These are phyloP conservation scores for Hetaerina americana DNA, from an alignment of 1,140 invertebrate species.

Conservation along the genomic window DNA sequence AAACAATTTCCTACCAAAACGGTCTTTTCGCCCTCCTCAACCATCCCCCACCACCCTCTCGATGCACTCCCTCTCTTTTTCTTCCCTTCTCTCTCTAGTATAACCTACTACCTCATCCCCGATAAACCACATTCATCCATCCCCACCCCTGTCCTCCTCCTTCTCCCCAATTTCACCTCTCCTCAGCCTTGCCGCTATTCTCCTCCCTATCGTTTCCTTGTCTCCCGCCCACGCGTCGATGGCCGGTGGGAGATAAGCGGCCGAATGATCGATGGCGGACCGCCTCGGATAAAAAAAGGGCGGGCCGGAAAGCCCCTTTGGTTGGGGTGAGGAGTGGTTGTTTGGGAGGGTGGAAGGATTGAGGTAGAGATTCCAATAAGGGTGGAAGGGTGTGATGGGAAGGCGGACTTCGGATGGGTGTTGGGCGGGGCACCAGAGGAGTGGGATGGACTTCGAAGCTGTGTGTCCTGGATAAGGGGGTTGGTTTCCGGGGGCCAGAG, in stretches of 20 bases:
- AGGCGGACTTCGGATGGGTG: background rate
- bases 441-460: background rate
- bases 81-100: no score
- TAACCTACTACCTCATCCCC: no score
- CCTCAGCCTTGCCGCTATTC: no score
- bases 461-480: no score
- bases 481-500: no score
- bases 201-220: no score
- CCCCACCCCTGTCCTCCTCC: no score
- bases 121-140: no score
- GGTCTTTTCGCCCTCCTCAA: background rate
- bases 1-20: background rate
- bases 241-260: background rate
- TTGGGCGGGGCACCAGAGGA: background rate
- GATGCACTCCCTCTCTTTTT: no score
- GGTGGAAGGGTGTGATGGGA: background rate
- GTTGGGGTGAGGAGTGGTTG: background rate
- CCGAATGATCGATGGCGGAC: background rate
- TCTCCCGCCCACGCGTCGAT: background rate
- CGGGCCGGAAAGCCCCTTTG: background rate
- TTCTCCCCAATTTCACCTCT: no score
- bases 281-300: background rate
- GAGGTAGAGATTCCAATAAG: background rate
- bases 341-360: background rate
- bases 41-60: no score